Percentiles rank a stretch among this genome's conserved stretches.
Conservation (phyloP, 2,797 vertebrate genomes). For the Calcarius lapponicus region DNA sequence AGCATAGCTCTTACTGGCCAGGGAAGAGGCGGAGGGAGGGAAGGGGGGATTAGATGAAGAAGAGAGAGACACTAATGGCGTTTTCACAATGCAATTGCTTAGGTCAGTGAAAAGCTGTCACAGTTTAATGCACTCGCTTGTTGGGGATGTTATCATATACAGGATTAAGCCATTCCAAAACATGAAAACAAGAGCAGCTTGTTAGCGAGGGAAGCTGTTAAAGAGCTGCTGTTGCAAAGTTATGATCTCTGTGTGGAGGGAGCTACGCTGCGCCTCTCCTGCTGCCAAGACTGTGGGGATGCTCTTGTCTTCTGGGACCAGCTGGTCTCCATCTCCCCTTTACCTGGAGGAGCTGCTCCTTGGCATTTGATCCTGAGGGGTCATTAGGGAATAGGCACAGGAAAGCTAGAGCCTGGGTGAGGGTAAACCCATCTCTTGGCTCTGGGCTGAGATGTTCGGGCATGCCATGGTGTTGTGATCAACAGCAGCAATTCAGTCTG, state of each 20-base stretch:
- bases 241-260: conserved; percentile 45
- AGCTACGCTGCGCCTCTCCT: background rate
- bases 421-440: background rate
- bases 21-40: background rate
- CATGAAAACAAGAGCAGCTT: conserved; percentile 71
- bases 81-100: conserved; percentile 77
- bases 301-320: background rate
- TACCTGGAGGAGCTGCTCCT: background rate
- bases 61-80: conserved; percentile 66
- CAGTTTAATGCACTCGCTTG: conserved; percentile 73
- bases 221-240: conserved; percentile 61
- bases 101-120: conserved; percentile 78
- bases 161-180: conserved; percentile 73
- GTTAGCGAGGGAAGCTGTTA: conserved; percentile 69
- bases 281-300: background rate
- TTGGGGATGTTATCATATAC: conserved; percentile 66
- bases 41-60: conserved; percentile 23
- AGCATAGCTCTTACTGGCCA: conserved; percentile 45
- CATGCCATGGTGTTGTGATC: rapidly evolving
- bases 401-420: rapidly evolving
- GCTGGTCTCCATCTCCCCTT: background rate
- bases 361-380: background rate
- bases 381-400: background rate
- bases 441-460: background rate
- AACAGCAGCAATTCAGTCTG: background rate